Evolutionary conservation across 64 coral and sea anemone genomes (phyloP).

Genomic region (Pachyseris speciosa): DNA sequence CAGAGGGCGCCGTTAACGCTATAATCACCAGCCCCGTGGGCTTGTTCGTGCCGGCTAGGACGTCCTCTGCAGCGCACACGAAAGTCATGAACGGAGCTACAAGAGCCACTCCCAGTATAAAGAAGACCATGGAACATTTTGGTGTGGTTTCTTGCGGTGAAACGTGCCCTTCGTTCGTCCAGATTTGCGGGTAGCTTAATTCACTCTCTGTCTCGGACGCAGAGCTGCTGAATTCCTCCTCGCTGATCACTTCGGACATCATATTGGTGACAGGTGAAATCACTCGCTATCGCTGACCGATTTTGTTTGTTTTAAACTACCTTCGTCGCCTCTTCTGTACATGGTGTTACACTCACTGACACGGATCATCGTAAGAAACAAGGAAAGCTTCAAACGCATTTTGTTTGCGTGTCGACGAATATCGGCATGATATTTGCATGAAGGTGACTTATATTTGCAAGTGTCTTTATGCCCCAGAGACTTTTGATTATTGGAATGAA

Average conservation of each 20-base stretch:
- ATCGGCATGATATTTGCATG: neutral
- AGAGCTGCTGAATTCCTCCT: conserved; percentile 24
- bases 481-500: neutral
- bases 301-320: neutral
- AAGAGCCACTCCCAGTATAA: conserved; percentile 64
- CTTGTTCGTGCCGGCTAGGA: conserved; percentile 59
- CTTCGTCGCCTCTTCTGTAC: neutral
- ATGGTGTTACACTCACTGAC: neutral
- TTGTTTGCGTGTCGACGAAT: neutral
- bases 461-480: neutral
- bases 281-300: neutral
- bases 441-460: neutral
- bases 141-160: neutral
- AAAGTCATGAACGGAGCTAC: conserved; percentile 55
- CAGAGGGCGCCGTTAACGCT: conserved; percentile 67
- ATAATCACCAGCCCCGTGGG: conserved; percentile 64
- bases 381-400: neutral
- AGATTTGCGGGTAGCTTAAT: neutral
- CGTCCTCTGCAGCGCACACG: conserved; percentile 71
- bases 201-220: conserved; percentile 7
- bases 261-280: neutral
- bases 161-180: neutral
- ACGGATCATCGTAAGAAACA: neutral
- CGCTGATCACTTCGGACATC: conserved; percentile 1
- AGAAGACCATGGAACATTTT: conserved; percentile 24